Percentiles rank a stretch among this genome's conserved stretches.
Conservation (phyloP, 2,113 vertebrate species). For the Ellobius talpinus region DNA sequence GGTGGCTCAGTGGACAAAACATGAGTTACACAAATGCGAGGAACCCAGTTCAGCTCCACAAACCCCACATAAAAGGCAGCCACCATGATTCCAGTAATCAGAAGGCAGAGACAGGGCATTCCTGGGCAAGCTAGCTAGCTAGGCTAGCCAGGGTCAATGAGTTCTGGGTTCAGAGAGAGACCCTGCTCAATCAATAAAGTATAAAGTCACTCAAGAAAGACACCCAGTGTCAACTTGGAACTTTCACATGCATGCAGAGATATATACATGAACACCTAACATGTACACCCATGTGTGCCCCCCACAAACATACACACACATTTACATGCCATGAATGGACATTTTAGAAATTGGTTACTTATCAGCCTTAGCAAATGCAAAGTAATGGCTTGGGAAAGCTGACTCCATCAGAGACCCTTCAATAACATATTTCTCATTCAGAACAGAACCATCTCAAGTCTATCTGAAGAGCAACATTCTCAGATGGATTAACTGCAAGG, state of each 20-base stretch:
- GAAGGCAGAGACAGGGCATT: background rate
- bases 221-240: background rate
- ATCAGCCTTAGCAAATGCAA: background rate
- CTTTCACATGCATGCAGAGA: too few relatives aligned
- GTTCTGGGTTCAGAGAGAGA: background rate
- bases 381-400: background rate
- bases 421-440: background rate
- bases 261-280: background rate
- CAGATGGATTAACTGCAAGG: slow-evolving; percentile 13
- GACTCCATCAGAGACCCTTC: background rate
- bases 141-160: background rate
- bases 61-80: background rate
- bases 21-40: background rate
- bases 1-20: background rate
- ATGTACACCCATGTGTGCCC: too few relatives aligned
- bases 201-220: background rate
- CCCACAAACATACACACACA: background rate
- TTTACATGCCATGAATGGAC: background rate
- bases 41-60: background rate
- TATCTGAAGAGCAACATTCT: background rate
- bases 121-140: background rate
- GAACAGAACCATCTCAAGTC: background rate
- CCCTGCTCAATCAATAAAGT: background rate
- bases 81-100: background rate
- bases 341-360: background rate